phyloP scores from a whole-genome alignment of 2,113 vertebrate species.

The Dryoscopus gambensis region DNA sequence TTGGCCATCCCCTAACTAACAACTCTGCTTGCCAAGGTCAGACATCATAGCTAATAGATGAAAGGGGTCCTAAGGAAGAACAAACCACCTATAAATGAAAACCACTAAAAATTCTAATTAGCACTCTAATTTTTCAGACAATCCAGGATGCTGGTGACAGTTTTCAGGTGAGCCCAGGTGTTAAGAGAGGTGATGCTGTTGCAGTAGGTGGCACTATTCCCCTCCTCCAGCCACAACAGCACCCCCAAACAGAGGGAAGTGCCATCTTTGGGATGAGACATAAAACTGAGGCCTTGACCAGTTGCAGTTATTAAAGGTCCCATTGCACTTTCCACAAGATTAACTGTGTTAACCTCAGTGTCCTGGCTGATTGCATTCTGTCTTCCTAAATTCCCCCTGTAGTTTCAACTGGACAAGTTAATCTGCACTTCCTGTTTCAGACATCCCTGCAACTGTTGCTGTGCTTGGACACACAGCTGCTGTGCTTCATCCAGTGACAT shows the following conservation, averaged over 20 bases:
- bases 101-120: neutral
- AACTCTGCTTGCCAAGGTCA: neutral
- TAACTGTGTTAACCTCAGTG: conserved; percentile 66
- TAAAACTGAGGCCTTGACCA: conserved; percentile 66
- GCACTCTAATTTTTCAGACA: neutral
- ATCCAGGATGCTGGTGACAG: neutral
- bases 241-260: neutral
- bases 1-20: neutral
- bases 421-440: conserved; percentile 61
- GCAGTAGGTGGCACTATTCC: conserved; percentile 45
- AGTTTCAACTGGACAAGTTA: conserved; percentile 59
- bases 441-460: neutral
- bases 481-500: neutral
- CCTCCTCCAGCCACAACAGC: neutral
- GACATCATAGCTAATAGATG: neutral
- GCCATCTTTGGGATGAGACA: conserved; percentile 59
- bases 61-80: neutral
- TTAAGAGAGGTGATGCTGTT: neutral
- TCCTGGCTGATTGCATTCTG: conserved; percentile 65
- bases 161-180: neutral
- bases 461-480: neutral
- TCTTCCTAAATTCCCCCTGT: conserved; percentile 64
- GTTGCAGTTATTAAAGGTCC: conserved; percentile 66
- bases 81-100: neutral
- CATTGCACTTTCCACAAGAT: conserved; percentile 67